Base-by-base conservation (phyloP, 1,140 invertebrate genomes). In the Macrostomum lignano region DNA sequence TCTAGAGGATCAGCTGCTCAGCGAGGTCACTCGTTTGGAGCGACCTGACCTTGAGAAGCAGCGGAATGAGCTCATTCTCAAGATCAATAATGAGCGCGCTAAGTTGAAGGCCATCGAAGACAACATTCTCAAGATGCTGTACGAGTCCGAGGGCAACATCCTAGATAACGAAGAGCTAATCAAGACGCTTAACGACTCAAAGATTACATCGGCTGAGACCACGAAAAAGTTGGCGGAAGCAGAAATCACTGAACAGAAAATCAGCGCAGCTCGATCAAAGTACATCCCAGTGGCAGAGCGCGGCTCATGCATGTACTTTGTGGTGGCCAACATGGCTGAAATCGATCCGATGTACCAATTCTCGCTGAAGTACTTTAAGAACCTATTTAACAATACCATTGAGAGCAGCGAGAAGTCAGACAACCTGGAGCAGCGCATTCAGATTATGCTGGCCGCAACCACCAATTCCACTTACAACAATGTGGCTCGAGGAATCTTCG, bases 361-460 rank as follows among this genome's bases (percentile, higher is more conserved):
- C 44, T 78, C 74, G 2, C 56, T 81, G 3, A 77, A 78, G 46
- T 81, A 78, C 49, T 81, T 79, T 44, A 75, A 65, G 38, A 65
- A 69, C 20, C 23, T 41, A 19, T 41, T 41, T 30, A 38, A 34
- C 21, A n/a, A 25, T 2, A 58, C 55, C 2, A 56, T 60, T 29
- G 46, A 51, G 31, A 47, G 37, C n/a, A 50, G 49, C 31, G 46
- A 51, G 40, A 55, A 55, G 33, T 38, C 28, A 7, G 36, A 44
- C 7, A 42, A 54, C 33, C 37, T 58, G 9, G 29, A 44, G 4
- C 40, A 39, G 31, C 36, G 56, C 19, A 37, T 60, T 4, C 19
- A 44, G 17, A 55, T 50, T 21, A 44, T 53, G 36, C 39, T 56
- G 11, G 37, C 42, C 7, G 42, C 46, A 30, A 55, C 70, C 30